Evolutionary conservation across 2,888 invertebrate species (phyloP), one percentile per base, ranked within the genome.

Genomic region (Microdon myrmicae): DNA sequence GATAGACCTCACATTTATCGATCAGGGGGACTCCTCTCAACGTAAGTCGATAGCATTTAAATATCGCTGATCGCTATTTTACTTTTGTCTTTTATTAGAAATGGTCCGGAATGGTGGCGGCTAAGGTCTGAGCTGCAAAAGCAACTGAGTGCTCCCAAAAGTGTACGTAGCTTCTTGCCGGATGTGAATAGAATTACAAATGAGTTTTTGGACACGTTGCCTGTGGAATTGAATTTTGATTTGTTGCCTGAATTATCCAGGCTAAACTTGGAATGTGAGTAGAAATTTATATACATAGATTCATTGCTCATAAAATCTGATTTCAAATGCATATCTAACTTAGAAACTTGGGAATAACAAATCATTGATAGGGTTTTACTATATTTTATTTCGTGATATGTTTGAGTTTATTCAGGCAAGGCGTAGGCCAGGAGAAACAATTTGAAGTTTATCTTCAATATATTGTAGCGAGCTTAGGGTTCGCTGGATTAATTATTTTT

Each of bases 71-170:
- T 16, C 3, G 2, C 2, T 4, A 10, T 25, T 16, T n/a, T 19
- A 29, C 37, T 48, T 64, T 79, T 82, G 7, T 29, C 19, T 39
- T 26, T 19, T 48, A 34, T 32, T 47, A 93, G 92, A 26, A 94
- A 94, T 77, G 94, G 94, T 0, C 75, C 82, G 2, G 89, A 90
- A 47, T 94, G 94, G 95, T 88, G 88, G 85, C 83, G 85, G 61
- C 78, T 94, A 1, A 83, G 94, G 10, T 88, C 87, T 68, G 85
- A 87, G 53, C 87, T 93, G 69, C 94, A 94, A 79, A 90, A 89
- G 74, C 87, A 88, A 34, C 78, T 94, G 12, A 89, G 90, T 64
- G 86, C 88, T 59, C 88, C 90, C 0, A 83, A 84, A 68, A 87
- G 86, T 72, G 87, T 91, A 0, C 83, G 85, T 59, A 81, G 78